Evolutionary conservation across 2,888 invertebrate species (phyloP).

Genomic region (Eupithecia centaureata): DNA sequence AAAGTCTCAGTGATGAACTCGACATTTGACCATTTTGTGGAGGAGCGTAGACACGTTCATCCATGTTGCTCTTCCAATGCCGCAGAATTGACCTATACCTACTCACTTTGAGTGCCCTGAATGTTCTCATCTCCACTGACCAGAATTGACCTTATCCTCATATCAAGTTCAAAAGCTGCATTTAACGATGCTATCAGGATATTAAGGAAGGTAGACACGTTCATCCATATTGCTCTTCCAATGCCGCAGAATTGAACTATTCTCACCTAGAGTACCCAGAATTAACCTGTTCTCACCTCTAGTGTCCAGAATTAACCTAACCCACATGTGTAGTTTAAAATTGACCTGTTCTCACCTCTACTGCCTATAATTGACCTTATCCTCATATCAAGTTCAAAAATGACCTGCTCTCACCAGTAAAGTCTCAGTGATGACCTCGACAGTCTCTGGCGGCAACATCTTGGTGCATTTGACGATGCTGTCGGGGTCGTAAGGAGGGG

Average conservation of each 20-base stretch:
- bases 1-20: slow-evolving; percentile 81
- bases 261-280: too few species aligned
- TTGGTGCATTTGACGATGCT: slow-evolving; percentile 85
- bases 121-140: too few species aligned
- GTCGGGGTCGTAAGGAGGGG: slow-evolving; percentile 86
- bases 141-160: not conserved
- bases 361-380: not conserved
- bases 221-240: too few species aligned
- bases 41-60: slow-evolving; percentile 92
- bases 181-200: slow-evolving; percentile 85
- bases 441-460: slow-evolving; percentile 84
- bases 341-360: too few species aligned
- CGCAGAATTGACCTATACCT: too few species aligned
- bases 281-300: too few species aligned
- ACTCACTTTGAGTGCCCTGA: too few species aligned
- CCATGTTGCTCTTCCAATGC: too few species aligned
- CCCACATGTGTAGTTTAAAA: too few species aligned
- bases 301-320: too few species aligned
- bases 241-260: too few species aligned
- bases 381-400: not conserved
- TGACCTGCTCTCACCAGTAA: slow-evolving; percentile 74
- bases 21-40: slow-evolving; percentile 85
- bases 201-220: slow-evolving; percentile 89
- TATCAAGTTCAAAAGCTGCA: slow-evolving; percentile 63
- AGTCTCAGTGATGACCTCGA: slow-evolving; percentile 82